Evolutionary conservation across 2,888 invertebrate genomes (phyloP), one percentile per base, ranked within the genome.

Genomic region (Agriotes lineatus): DNA sequence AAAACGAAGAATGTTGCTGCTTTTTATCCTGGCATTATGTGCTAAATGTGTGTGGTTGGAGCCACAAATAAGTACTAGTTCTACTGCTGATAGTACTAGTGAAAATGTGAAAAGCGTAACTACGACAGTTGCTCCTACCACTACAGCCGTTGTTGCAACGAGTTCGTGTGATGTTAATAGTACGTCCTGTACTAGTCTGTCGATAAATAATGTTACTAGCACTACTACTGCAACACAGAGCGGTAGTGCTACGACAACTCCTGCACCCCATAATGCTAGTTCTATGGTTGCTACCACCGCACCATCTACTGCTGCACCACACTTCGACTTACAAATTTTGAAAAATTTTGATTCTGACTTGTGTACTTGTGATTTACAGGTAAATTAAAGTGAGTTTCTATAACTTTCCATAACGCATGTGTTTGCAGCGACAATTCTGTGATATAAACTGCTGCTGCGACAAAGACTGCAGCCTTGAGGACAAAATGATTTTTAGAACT

Each of bases 381-480:
- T 88, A 82, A 81, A 74, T n/a, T 1, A 1, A 25, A 25, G 3
- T 25, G 3, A 5, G 25, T 25, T 10, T 30, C 1, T 16, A 19
- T n/a, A 12, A 7, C 6, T 37, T 35, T 16, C 18, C 7, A 37
- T 18, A 5, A 25, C 7, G 7, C 3, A 25, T 50, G 18, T 65
- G 52, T 48, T 81, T 83, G n/a, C 75, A 92, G 91, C 83, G 83
- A 54, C 84, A 86, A 75, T 84, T 86, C 35, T 96, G 96, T 84
- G 94, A 96, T 83, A 87, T 94, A 59, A 92, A 94, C 81, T 96
- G 95, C 80, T 95, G 95, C 80, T 96, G 96, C 82, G 95, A 96
- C 82, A 79, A 77, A 50, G 93, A 95, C 76, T 96, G 95, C 79
- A 84, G 87, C 7, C 82, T 85, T 20, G 84, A 85, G 58, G 90